Percentiles rank a stretch among this genome's conserved stretches.
Conservation (phyloP, 2,888 invertebrate genomes). For the Nebria salina region DNA sequence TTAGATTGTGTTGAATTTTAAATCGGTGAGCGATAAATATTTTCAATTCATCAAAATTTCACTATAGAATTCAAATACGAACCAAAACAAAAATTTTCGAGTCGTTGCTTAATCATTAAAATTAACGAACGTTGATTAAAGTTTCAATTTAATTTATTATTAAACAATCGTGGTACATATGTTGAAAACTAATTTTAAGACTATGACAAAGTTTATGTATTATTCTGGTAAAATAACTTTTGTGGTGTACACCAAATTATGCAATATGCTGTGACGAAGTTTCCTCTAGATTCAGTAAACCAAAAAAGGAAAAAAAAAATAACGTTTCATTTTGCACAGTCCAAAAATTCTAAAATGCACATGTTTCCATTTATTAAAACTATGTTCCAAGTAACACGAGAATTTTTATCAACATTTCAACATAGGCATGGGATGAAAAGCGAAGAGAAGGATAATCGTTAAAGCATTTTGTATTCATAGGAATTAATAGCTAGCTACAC, state of each 20-base stretch:
- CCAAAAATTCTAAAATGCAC: neutral
- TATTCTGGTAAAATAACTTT: neutral
- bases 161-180: neutral
- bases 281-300: neutral
- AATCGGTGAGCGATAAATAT: neutral
- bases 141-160: neutral
- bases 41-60: neutral
- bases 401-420: neutral
- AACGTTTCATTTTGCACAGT: neutral
- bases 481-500: conserved; percentile 41
- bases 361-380: neutral
- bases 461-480: conserved; percentile 33
- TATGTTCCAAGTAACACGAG: neutral
- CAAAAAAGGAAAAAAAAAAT: neutral
- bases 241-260: neutral
- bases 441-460: neutral
- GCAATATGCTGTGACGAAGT: neutral
- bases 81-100: neutral
- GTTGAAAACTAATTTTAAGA: neutral
- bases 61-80: neutral
- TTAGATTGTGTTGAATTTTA: conserved; percentile 39
- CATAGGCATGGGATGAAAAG: neutral
- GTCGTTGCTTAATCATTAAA: neutral
- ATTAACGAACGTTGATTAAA: neutral
- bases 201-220: neutral